Percentiles rank a stretch among this genome's conserved stretches.
These are phyloP conservation scores for Alligator mississippiensis DNA, from an alignment of 2,113 vertebrate species.

Conservation along the genomic window DNA sequence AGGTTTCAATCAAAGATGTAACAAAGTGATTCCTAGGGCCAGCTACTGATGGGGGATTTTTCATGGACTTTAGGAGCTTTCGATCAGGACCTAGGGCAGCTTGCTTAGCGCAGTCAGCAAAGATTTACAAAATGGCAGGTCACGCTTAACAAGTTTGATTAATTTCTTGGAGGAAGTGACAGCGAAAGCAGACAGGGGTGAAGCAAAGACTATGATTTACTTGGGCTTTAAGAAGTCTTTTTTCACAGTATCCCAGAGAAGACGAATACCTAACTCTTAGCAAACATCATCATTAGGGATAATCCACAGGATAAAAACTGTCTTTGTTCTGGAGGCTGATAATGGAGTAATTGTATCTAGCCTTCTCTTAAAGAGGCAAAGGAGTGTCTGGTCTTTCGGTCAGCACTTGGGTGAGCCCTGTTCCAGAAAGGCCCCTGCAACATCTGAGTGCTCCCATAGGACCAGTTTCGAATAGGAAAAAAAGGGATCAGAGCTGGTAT, in stretches of 20 bases:
- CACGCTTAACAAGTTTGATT: neutral
- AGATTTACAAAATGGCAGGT: neutral
- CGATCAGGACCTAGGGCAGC: neutral
- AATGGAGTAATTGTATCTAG: neutral
- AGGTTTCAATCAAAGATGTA: neutral
- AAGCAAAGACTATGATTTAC: neutral
- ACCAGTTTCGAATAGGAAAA: neutral
- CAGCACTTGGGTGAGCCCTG: rapidly evolving
- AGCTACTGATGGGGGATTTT: neutral
- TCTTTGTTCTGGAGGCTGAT: neutral
- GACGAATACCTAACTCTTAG: neutral
- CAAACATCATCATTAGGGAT: neutral
- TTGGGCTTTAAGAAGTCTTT: neutral
- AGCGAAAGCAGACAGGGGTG: neutral
- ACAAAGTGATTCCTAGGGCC: neutral
- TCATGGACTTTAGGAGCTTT: rapidly evolving
- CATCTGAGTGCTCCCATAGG: neutral
- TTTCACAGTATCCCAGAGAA: neutral
- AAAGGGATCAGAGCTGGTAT: neutral
- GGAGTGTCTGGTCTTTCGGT: rapidly evolving
- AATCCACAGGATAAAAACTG: neutral
- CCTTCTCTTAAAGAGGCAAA: neutral
- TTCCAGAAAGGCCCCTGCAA: neutral
- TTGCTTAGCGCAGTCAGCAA: neutral
- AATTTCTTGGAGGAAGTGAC: neutral